Base-by-base conservation (phyloP, 1,140 invertebrate genomes). In the Stenopsyche tienmushanensis region DNA sequence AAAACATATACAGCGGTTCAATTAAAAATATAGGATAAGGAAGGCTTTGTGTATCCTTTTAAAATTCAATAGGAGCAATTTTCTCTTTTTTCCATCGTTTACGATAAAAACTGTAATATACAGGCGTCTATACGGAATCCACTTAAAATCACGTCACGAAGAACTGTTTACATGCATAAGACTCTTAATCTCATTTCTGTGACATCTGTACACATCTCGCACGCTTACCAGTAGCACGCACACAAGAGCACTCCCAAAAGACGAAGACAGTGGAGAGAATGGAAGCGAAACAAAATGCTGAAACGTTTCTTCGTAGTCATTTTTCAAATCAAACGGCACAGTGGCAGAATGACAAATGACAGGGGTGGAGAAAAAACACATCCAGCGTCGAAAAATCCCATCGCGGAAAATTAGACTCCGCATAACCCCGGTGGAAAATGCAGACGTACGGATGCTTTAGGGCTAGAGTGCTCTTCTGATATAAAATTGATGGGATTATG, bases 261-360 rank as follows among this genome's bases (percentile, higher is more conserved):
- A 8, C 20, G 45, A 15, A 49, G 15, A 15, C 45, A 15, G 45
- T 15, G 20, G 20, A 7, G 15, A 15, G 15, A 45, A 15, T 23
- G 50, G 15, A 24, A 15, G 10, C 15, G 21, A 52, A 52, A 52
- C 49, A 63, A 50, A 63, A 63, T 63, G 60, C 44, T 49, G 45
- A 49, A 23, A 34, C n/a, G 17, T 21, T 60, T 39, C 15, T 20
- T 21, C 7, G 45, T 34, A 10, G 57, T 59, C 49, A 66, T 66
- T 66, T 66, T 62, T 66, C 65, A 66, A 66, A 62, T 60, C 65
- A 66, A 66, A 66, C 58, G 58, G 13, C 57, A 55, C 21, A 26
- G 44, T 66, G 65, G 57, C 65, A 66, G 57, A 39, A 62, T 66
- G 65, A 66, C 65, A 66, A 66, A 66, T 66, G 65, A 66, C 57